Base-by-base conservation (phyloP, 2,888 invertebrate genomes). In the Phasia obesa region DNA sequence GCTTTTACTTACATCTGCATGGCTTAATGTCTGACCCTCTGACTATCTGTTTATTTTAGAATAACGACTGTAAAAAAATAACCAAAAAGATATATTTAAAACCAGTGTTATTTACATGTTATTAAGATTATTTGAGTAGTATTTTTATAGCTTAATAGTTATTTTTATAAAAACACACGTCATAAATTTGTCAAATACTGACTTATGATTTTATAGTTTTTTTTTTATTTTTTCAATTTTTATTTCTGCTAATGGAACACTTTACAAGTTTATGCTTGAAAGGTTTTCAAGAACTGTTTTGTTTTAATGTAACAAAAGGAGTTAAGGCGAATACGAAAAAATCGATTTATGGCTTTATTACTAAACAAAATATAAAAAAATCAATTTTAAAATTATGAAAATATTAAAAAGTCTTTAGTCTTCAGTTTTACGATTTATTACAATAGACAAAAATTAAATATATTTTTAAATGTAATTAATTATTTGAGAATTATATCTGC, bases 231-330 rank as follows among this genome's bases (percentile, higher is more conserved):
- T 35, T 55, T 47, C 23, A 55, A 53, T 44, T 62, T 77, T 70
- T 23, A 35, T 70, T 62, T 60, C 51, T 70, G 31, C 62, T 70
- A 53, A 25, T 47, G 53, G 35, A 62, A 77, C 62, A 53, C 44
- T 77, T 77, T 53, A 55, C 69, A 70, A 53, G 62, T 70, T 69
- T 25, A 77, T 62, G 77, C 62, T 44, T 77, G 77, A 77, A 60
- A 70, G 77, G 44, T 35, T 62, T 70, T 62, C 23, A 69, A 77
- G 25, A 62, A 70, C 13, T 38, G 25, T 70, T 70, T 71, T 60
- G 5, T 55, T 31, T 67, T 47, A 25, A 55, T 31, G 11, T 59
- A 47, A 47, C 9, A 44, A 69, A 9, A 27, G 6, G 2, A 53
- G 1, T n/a, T n/a, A n/a, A n/a, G n/a, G n/a, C n/a, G 15, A 21